Base-by-base conservation (phyloP, 2,888 invertebrate genomes). In the Chaitophorus viminalis region DNA sequence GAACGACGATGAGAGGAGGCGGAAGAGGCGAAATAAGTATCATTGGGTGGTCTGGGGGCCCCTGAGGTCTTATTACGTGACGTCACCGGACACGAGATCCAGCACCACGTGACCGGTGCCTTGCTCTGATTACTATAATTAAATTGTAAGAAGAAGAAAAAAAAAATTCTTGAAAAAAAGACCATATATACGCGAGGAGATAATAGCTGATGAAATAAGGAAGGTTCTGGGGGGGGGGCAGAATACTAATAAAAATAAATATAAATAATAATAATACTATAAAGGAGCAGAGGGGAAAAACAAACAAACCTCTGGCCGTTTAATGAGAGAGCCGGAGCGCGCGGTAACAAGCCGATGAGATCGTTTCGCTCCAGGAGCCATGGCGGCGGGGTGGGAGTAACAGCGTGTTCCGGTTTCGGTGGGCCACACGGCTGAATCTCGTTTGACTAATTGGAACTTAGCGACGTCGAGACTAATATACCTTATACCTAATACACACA, bases 81-180 rank as follows among this genome's bases (percentile, higher is more conserved):
- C 87, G 87, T 87, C 87, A 87, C 86, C 79, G 86, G 86, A 86
- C 87, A 87, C 79, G 87, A 87, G 87, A 81, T 87, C 87, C 79
- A 81, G 86, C 70, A 86, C 86, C 86, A 86, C 86, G 79, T 79
- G 86, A 72, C 79, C 79, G 54, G 87, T 78, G 36, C 79, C 39
- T 79, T 65, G 87, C 74, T 87, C 87, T 87, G 87, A 87, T 87
- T 87, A 87, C 87, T 87, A 81, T 87, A 87, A 87, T 87, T 87
- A 87, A 87, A 87, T 81, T 81, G 87, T 87, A 72, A 46, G 70
- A 29, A 46, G 31, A 31, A 25, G 33, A 11, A 68, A 46, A 77
- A n/a, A 46, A 75, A 25, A 11, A 36, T 36, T 5, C 33, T 17
- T 18, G 31, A 74, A 60, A 75, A 72, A 65, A 84, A 84, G n/a